Evolutionary conservation across 2,113 vertebrate species (phyloP), one percentile per base, ranked within the genome.

Genomic region (Mugil cephalus): DNA sequence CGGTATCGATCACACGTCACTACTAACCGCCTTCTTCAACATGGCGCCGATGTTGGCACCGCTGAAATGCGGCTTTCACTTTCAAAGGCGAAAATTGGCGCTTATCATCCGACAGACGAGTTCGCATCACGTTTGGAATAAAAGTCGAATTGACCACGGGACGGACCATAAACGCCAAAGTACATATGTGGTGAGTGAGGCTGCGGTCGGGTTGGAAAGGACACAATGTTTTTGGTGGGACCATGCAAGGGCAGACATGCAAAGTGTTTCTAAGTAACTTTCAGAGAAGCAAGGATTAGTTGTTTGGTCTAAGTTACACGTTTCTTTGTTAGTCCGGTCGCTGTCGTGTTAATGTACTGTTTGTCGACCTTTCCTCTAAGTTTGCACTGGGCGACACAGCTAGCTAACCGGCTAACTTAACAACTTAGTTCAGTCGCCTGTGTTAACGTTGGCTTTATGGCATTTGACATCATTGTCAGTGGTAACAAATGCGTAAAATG

Each of bases 21-120:
- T n/a, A n/a, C 64, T 6, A 2, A 52, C 48, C 56, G 70, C 54
- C 66, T 51, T 53, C 4, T 10, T 15, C 73, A 94, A 92, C 90
- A 95, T 95, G 94, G 93, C 93, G 92, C 85, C 84, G 79, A 86
- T 94, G 74, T 88, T 93, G 79, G 55, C 47, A 10, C 69, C 83
- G 46, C 67, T 92, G 5, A 87, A 93, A 74, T 92, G 92, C 72
- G 85, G 90, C 47, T 67, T 89, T 53, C 63, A 89, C 84, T 30
- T 92, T 17, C 93, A 94, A 62, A 93, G 61, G 62, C 79, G 90
- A 51, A 92, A 90, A 77, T 24, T 94, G 15, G 84, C 85, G 0
- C 21, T 87, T 51, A 78, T 94, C 6, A 74, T 94, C 8, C 88
- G 87, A 35, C 88, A 90, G 30, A 88, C 83, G 6, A 86, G 89